phyloP scores from a whole-genome alignment of 2,113 vertebrate genomes.

The Carassius auratus region DNA sequence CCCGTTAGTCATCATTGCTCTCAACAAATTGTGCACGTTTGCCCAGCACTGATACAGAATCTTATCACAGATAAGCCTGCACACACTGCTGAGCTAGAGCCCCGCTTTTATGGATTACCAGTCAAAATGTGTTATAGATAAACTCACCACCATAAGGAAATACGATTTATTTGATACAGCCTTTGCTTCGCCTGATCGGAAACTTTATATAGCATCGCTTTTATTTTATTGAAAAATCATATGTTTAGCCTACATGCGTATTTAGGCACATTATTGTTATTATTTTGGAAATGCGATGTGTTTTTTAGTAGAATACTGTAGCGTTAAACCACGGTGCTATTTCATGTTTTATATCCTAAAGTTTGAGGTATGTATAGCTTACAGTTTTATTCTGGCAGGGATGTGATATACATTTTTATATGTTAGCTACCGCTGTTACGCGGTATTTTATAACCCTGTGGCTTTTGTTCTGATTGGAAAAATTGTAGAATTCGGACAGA shows the following conservation, averaged over 20 bases:
- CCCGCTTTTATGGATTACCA: constrained; percentile 37
- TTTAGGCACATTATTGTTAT: not conserved
- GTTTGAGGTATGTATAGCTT: not conserved
- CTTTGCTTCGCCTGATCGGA: not conserved
- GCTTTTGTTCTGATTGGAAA: not conserved
- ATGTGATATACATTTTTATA: not conserved
- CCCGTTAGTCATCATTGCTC: constrained; percentile 32
- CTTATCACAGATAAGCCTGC: constrained; percentile 37
- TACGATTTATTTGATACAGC: not conserved
- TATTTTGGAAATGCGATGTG: not conserved
- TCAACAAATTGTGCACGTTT: constrained; percentile 28
- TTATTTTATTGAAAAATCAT: not conserved
- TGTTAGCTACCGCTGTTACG: not conserved
- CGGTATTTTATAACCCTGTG: not conserved
- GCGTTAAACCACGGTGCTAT: not conserved
- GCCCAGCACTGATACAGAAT: constrained; percentile 29
- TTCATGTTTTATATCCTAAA: not conserved
- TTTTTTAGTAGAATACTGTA: not conserved
- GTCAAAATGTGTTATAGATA: constrained; percentile 32
- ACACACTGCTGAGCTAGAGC: constrained; percentile 29
- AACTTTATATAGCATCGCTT: not conserved
- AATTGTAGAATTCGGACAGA: not conserved
- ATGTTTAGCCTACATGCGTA: not conserved
- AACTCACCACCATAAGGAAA: not conserved
- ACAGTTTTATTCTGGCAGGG: not conserved